Evolutionary conservation across 2,113 vertebrate genomes (phyloP).

Genomic region (Drymodes brunneopygia): DNA sequence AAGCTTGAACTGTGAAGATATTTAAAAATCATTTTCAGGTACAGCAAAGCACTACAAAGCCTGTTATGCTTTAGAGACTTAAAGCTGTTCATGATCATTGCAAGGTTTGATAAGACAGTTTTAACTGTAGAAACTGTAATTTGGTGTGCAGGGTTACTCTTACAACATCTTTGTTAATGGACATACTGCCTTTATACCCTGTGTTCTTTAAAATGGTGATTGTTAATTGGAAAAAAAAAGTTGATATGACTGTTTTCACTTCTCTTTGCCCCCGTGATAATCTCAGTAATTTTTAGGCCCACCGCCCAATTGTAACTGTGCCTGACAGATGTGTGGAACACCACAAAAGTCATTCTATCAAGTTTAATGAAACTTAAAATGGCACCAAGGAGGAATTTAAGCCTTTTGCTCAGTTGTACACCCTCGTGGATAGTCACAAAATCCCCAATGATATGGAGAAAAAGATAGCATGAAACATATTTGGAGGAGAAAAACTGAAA

Average conservation of each 20-base stretch:
- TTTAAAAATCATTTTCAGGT: not conserved
- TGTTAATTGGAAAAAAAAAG: not conserved
- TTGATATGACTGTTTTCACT: not conserved
- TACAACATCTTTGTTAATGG: not conserved
- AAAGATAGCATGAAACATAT: not conserved
- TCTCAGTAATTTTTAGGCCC: not conserved
- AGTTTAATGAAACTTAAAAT: not conserved
- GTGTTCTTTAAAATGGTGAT: not conserved
- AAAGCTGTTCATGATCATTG: not conserved
- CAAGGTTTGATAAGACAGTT: not conserved
- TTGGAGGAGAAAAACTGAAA: not conserved
- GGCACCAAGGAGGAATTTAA: not conserved
- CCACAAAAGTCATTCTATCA: not conserved
- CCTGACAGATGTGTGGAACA: not conserved
- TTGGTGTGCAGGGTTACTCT: not conserved
- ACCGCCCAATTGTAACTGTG: not conserved
- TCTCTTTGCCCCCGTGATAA: not conserved
- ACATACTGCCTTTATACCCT: not conserved
- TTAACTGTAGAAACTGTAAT: not conserved
- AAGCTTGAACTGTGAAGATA: slow-evolving; percentile 52
- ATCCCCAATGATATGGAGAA: not conserved
- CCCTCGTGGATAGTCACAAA: not conserved
- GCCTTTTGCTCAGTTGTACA: not conserved
- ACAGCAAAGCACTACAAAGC: not conserved
- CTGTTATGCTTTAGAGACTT: not conserved